phyloP scores from a whole-genome alignment of 2,888 invertebrate genomes.

The Syritta pipiens region DNA sequence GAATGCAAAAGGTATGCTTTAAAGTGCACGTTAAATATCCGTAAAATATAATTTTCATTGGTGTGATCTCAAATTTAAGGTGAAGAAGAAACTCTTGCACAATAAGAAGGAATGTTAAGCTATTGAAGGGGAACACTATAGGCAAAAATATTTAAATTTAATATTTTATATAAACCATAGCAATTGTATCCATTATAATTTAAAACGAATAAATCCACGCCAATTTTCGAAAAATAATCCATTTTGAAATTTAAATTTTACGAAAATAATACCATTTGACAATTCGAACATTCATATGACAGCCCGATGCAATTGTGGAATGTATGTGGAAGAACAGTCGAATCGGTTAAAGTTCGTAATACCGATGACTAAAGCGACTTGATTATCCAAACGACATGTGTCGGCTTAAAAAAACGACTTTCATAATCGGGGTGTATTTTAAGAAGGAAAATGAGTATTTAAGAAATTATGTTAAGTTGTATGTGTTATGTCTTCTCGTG shows the following conservation, averaged over 20 bases:
- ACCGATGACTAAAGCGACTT: too few relatives aligned
- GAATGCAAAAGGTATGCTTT: too few relatives aligned
- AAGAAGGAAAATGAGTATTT: too few relatives aligned
- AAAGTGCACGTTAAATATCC: too few relatives aligned
- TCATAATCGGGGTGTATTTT: too few relatives aligned
- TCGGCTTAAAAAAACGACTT: too few relatives aligned
- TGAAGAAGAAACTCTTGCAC: neutral
- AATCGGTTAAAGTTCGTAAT: neutral
- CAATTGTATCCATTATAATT: neutral
- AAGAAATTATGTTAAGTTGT: too few relatives aligned
- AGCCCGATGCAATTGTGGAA: neutral
- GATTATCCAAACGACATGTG: too few relatives aligned
- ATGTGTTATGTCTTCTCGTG: too few relatives aligned
- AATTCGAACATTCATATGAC: neutral
- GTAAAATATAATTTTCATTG: too few relatives aligned
- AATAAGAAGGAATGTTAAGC: neutral
- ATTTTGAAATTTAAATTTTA: neutral
- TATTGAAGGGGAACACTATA: neutral
- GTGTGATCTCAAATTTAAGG: neutral
- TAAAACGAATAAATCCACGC: neutral
- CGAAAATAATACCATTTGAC: neutral
- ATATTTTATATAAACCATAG: too few relatives aligned
- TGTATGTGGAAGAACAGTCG: neutral
- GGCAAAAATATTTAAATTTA: neutral
- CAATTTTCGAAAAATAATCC: too few relatives aligned